Percentiles rank a stretch among this genome's conserved stretches.
Conservation (phyloP, 2,797 vertebrate species). For the Myotis vivesi region DNA sequence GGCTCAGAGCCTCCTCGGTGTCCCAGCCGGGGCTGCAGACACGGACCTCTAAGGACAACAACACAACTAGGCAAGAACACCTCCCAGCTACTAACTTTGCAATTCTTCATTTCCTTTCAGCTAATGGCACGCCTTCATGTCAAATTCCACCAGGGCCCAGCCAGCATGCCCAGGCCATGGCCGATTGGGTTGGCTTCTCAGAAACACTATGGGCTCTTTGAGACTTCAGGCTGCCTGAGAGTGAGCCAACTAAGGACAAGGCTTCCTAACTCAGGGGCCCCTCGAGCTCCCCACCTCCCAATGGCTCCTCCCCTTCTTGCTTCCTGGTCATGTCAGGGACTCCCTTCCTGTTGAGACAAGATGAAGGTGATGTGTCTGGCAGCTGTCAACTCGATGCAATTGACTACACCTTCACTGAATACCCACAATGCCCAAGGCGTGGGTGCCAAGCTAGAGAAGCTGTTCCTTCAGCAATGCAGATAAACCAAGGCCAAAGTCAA, state of each 20-base stretch:
- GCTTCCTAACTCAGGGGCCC: neutral
- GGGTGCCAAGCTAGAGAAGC: neutral
- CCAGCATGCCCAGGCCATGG: slow-evolving; percentile 60
- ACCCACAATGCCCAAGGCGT: fast-evolving
- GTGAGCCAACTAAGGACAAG: neutral
- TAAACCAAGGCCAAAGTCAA: neutral
- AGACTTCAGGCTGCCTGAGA: neutral
- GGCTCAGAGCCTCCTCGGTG: neutral
- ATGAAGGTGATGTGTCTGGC: neutral
- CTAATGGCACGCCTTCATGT: neutral
- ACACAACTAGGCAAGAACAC: neutral
- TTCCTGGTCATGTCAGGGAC: neutral
- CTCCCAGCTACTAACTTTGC: neutral
- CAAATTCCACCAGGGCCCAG: slow-evolving; percentile 40
- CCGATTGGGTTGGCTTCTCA: neutral
- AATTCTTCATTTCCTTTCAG: neutral
- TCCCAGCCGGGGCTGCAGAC: neutral
- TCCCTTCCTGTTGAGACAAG: neutral
- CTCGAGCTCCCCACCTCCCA: neutral
- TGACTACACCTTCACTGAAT: neutral
- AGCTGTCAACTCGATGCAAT: neutral
- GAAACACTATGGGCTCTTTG: slow-evolving; percentile 70
- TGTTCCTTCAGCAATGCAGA: neutral
- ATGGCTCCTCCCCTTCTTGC: neutral
- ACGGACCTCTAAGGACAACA: neutral